Conservation (phyloP, 2,888 invertebrate genomes). For the Leucoptera coffeella region DNA sequence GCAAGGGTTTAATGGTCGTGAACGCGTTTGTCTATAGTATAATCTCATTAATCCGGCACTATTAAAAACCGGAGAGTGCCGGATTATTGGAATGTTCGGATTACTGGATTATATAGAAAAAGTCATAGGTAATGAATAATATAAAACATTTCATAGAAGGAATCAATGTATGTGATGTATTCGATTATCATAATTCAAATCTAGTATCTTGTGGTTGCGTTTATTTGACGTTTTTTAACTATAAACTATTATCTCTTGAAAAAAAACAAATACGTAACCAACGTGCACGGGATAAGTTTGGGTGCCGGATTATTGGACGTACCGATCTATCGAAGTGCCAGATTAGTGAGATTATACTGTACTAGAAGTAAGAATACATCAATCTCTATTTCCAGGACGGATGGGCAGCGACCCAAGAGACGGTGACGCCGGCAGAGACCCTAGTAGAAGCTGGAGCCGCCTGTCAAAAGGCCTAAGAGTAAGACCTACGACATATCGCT, state of each 20-base stretch:
- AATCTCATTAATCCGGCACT: slow-evolving; percentile 8
- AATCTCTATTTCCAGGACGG: slow-evolving; percentile 54
- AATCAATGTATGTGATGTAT: slow-evolving; percentile 6
- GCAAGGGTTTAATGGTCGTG: no score
- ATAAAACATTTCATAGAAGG: slow-evolving; percentile 7
- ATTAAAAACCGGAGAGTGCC: slow-evolving; percentile 7
- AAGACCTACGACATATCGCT: slow-evolving; percentile 77
- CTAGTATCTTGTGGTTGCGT: neutral
- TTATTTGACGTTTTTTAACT: neutral
- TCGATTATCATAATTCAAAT: neutral
- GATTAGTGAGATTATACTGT: neutral
- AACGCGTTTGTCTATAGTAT: no score
- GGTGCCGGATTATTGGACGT: neutral
- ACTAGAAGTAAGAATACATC: no score
- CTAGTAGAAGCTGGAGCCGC: slow-evolving; percentile 48
- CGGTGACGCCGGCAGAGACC: slow-evolving; percentile 42
- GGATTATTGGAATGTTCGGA: slow-evolving; percentile 10
- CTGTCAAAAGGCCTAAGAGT: slow-evolving; percentile 64
- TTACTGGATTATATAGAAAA: slow-evolving; percentile 8
- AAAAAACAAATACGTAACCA: neutral
- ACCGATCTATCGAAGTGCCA: neutral
- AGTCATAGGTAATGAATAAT: slow-evolving; percentile 7
- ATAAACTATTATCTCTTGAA: no score
- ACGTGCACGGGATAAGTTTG: neutral
- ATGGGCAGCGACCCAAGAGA: slow-evolving; percentile 58